Conservation (phyloP, 2,888 invertebrate genomes). For the Acleris laterana region DNA sequence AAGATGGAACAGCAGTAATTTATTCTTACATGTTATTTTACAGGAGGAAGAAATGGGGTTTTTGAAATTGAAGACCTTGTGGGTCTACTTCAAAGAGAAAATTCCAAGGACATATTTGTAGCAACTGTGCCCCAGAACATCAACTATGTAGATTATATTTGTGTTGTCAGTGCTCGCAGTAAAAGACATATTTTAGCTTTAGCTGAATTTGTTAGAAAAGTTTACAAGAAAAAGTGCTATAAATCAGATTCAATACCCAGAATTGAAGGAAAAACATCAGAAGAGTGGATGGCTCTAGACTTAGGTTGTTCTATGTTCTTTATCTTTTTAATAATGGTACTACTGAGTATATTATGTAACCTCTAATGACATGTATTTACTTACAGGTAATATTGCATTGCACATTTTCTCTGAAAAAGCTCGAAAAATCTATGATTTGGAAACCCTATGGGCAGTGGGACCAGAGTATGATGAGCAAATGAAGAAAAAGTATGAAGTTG, state of each 20-base stretch:
- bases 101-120: constrained; percentile 92
- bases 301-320: constrained; percentile 85
- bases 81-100: constrained; percentile 89
- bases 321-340: background rate
- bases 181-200: constrained; percentile 89
- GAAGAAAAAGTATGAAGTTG: constrained; percentile 85
- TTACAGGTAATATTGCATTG: constrained; percentile 94
- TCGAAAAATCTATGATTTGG: constrained; percentile 92
- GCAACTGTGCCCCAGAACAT: constrained; percentile 89
- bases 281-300: constrained; percentile 95
- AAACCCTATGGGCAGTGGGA: constrained; percentile 96
- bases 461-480: constrained; percentile 89
- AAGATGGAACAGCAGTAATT: background rate
- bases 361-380: constrained; percentile 45
- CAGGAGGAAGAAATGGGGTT: constrained; percentile 93
- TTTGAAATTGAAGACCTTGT: constrained; percentile 95
- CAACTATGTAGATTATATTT: constrained; percentile 93
- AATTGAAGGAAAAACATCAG: constrained; percentile 90
- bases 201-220: constrained; percentile 89
- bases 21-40: constrained; percentile 40
- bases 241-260: constrained; percentile 87
- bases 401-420: constrained; percentile 92
- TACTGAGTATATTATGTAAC: constrained; percentile 11
- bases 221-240: constrained; percentile 89
- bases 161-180: constrained; percentile 90